Evolutionary conservation across 2,888 invertebrate genomes (phyloP).

Genomic region (Creontiades dilutus): DNA sequence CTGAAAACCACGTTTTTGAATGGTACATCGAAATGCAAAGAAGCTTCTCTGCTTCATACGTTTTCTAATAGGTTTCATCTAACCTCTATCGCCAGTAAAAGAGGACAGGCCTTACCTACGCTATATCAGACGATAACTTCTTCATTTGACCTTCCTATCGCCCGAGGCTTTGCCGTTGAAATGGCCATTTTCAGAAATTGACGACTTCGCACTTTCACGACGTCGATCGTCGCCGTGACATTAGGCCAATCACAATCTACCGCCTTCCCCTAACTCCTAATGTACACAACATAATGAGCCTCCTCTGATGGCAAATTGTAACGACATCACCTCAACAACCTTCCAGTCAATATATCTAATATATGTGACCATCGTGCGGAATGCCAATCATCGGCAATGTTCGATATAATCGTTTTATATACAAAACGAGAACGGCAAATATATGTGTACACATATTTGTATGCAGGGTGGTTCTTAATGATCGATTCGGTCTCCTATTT

Average conservation of each 20-base stretch:
- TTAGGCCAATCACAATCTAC: background rate
- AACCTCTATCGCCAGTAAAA: no score
- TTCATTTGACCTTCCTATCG: background rate
- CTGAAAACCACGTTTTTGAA: no score
- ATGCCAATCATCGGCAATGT: no score
- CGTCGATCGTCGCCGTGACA: background rate
- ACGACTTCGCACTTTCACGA: constrained; percentile 4
- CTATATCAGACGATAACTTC: background rate
- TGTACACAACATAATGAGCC: background rate
- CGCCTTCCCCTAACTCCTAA: background rate
- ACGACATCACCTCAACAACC: background rate
- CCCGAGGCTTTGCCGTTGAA: background rate
- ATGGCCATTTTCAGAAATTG: background rate
- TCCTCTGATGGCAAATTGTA: background rate
- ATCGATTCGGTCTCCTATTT: no score
- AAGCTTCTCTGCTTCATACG: no score
- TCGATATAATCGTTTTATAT: no score
- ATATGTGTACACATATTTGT: no score
- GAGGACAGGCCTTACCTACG: background rate
- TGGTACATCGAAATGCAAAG: no score
- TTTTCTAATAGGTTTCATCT: no score
- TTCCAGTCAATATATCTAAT: background rate
- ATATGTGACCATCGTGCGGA: no score
- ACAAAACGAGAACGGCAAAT: no score
- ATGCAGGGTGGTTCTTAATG: no score